A percentile compares a stretch with the other conserved stretches of the same genome.
phyloP scores from a whole-genome alignment of 2,113 vertebrate genomes.

The Protobothrops flavoviridis region DNA sequence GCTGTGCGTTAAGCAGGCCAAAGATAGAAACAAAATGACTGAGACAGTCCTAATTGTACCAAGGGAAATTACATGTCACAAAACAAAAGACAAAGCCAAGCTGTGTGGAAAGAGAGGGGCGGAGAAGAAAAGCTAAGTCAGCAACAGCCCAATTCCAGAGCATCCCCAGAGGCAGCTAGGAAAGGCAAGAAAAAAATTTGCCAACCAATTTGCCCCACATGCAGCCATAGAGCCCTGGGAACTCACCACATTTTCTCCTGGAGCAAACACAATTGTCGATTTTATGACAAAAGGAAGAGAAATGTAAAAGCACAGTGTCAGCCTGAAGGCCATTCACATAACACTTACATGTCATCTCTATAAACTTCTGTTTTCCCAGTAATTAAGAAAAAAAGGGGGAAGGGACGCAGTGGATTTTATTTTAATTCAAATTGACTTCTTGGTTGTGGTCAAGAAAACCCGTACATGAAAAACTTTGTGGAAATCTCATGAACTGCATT shows the following conservation, averaged over 20 bases:
- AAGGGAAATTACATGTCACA: constrained; percentile 44
- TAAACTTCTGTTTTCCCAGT: constrained; percentile 38
- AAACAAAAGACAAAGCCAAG: constrained; percentile 62
- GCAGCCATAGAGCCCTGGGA: constrained; percentile 36
- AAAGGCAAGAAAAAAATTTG: constrained; percentile 51
- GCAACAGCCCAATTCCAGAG: constrained; percentile 57
- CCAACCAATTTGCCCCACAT: constrained; percentile 44
- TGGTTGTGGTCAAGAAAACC: rapidly evolving
- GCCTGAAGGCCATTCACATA: constrained; percentile 30
- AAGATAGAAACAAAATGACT: constrained; percentile 65
- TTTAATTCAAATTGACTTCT: constrained; percentile 2
- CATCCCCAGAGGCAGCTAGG: constrained; percentile 50
- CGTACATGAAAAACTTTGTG: rapidly evolving
- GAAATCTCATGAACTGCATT: not conserved
- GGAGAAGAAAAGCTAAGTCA: constrained; percentile 58
- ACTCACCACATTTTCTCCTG: constrained; percentile 33
- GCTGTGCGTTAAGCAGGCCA: constrained; percentile 57
- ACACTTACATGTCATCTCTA: constrained; percentile 20
- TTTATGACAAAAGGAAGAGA: constrained; percentile 35
- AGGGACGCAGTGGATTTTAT: constrained; percentile 19
- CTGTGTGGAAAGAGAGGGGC: constrained; percentile 59
- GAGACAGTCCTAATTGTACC: constrained; percentile 61
- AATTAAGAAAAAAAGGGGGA: constrained; percentile 8
- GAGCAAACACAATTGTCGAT: constrained; percentile 38
- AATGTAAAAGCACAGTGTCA: constrained; percentile 47